These are phyloP conservation scores for Cygnus buccinator DNA, from an alignment of 2,113 vertebrate genomes.

Conservation along the genomic window DNA sequence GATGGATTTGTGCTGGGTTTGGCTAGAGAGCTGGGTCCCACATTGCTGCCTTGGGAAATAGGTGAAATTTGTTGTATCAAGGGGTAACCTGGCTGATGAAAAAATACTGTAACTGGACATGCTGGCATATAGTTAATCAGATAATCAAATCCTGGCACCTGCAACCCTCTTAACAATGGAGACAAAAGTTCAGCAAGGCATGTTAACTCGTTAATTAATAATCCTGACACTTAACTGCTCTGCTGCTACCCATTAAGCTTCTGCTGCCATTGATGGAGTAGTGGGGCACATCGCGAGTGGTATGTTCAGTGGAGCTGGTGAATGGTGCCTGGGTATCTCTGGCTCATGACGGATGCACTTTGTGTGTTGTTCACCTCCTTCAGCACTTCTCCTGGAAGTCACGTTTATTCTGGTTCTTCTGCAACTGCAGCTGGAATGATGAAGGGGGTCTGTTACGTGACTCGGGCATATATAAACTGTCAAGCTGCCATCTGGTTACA, in stretches of 20 bases:
- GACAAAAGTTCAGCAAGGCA: slow-evolving; percentile 13
- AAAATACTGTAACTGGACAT: too few relatives aligned
- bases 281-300: background rate
- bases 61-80: background rate
- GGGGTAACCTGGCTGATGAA: background rate
- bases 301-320: background rate
- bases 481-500: background rate
- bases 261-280: background rate
- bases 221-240: background rate
- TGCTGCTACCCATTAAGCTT: background rate
- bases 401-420: background rate
- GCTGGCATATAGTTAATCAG: background rate
- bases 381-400: background rate
- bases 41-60: background rate
- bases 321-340: background rate
- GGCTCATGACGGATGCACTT: background rate
- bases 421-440: background rate
- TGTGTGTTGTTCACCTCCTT: background rate
- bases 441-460: background rate
- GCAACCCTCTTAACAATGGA: background rate
- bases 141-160: background rate
- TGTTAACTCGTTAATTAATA: slow-evolving; percentile 41
- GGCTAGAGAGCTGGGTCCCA: background rate
- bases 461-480: rapidly evolving
- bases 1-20: background rate